These are phyloP conservation scores for Eugnorisma glareosa DNA, from an alignment of 2,888 invertebrate genomes.

Conservation along the genomic window DNA sequence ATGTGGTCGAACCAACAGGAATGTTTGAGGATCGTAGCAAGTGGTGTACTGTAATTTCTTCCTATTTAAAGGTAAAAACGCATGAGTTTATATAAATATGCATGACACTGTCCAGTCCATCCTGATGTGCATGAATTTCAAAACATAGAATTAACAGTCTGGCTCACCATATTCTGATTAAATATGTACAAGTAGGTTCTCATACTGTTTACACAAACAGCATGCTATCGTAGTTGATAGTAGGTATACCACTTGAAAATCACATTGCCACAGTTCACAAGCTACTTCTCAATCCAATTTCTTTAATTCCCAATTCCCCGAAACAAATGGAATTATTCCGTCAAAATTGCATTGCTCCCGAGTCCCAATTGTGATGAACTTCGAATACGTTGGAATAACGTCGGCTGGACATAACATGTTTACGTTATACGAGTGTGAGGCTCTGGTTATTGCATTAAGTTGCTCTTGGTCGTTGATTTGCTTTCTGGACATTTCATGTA, in stretches of 20 bases:
- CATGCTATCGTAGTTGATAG: too few relatives aligned
- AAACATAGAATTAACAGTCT: neutral
- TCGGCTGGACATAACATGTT: constrained; percentile 63
- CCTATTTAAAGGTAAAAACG: too few relatives aligned
- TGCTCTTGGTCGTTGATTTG: constrained; percentile 45
- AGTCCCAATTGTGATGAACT: constrained; percentile 55
- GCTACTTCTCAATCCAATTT: constrained; percentile 31
- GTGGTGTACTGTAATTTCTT: neutral
- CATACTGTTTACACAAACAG: neutral
- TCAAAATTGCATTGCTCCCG: constrained; percentile 48
- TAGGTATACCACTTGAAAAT: neutral
- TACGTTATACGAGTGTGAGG: constrained; percentile 52
- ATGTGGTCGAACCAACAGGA: too few relatives aligned
- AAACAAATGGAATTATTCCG: constrained; percentile 48
- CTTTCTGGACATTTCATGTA: constrained; percentile 26
- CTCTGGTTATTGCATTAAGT: constrained; percentile 57
- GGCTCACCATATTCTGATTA: neutral
- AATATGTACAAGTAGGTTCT: too few relatives aligned
- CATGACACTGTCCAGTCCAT: neutral
- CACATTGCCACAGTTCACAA: neutral
- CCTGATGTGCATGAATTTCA: too few relatives aligned
- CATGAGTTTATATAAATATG: too few relatives aligned
- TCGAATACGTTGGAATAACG: constrained; percentile 56
- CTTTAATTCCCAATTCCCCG: constrained; percentile 39
- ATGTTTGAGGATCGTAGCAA: neutral